Evolutionary conservation across 2,888 invertebrate genomes (phyloP).

Genomic region (Thelaira solivaga): DNA sequence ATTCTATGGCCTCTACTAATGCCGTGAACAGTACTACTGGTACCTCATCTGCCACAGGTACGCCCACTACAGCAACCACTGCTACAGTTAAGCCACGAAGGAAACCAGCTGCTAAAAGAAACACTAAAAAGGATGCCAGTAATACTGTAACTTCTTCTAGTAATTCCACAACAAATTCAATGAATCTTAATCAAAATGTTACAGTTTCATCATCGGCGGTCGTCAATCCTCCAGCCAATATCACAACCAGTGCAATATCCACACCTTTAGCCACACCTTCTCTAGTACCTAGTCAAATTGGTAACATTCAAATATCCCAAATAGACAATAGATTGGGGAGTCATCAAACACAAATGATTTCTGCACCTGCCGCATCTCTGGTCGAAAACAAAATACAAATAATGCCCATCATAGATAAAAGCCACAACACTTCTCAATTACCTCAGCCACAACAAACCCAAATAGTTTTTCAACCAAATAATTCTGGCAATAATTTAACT

Average conservation of each 20-base stretch:
- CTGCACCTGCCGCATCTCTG: constrained; percentile 70
- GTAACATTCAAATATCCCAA: constrained; percentile 78
- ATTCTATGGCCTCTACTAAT: constrained; percentile 32
- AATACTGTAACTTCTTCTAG: constrained; percentile 8
- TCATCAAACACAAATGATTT: constrained; percentile 69
- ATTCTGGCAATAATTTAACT: constrained; percentile 22
- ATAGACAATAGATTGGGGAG: constrained; percentile 68
- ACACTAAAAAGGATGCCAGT: constrained; percentile 71
- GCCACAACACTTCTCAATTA: constrained; percentile 43
- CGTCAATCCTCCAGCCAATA: constrained; percentile 60
- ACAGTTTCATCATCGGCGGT: constrained; percentile 20
- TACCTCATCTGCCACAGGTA: constrained; percentile 36
- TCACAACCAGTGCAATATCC: constrained; percentile 64
- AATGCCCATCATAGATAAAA: constrained; percentile 74
- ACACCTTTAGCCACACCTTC: constrained; percentile 65
- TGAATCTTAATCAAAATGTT: constrained; percentile 18
- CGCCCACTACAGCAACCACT: constrained; percentile 67
- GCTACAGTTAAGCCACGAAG: constrained; percentile 75
- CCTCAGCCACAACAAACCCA: constrained; percentile 39
- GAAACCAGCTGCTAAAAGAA: constrained; percentile 74
- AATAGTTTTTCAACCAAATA: constrained; percentile 54
- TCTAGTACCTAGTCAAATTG: constrained; percentile 77
- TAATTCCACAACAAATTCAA: not conserved
- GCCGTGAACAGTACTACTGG: constrained; percentile 59
- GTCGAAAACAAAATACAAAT: constrained; percentile 78